These are phyloP conservation scores for Oxyura jamaicensis DNA, from an alignment of 2,113 vertebrate genomes.

Conservation along the genomic window DNA sequence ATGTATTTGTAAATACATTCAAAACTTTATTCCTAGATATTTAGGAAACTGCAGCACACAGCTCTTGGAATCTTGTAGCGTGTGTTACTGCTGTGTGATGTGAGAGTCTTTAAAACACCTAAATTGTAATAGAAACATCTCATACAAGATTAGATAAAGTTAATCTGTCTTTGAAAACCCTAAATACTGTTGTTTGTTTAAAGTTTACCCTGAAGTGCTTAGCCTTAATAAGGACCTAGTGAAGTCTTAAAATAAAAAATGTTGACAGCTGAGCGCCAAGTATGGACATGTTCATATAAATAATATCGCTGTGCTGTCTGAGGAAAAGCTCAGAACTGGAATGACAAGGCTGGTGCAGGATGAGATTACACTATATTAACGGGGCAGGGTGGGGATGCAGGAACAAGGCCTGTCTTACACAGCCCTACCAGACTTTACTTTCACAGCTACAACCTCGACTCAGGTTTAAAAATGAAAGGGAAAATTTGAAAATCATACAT, in stretches of 20 bases:
- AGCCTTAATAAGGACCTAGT: not conserved
- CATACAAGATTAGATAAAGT: slow-evolving; percentile 20
- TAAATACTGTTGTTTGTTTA: slow-evolving; percentile 1
- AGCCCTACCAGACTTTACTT: not conserved
- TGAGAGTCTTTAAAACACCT: not conserved
- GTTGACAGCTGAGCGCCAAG: slow-evolving; percentile 38
- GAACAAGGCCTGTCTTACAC: not conserved
- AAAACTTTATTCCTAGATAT: not conserved
- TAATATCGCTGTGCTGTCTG: not conserved
- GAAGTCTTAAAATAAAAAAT: slow-evolving; percentile 31
- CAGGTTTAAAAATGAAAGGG: not conserved
- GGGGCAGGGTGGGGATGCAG: slow-evolving; percentile 30
- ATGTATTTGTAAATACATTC: not conserved
- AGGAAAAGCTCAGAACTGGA: not conserved
- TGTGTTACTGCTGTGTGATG: not conserved
- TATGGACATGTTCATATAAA: slow-evolving; percentile 46
- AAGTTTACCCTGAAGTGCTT: not conserved
- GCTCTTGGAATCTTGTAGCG: not conserved
- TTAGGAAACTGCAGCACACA: not conserved
- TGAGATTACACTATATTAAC: slow-evolving; percentile 27
- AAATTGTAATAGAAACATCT: not conserved
- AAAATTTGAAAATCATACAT: not conserved
- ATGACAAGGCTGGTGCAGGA: not conserved
- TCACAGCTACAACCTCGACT: not conserved
- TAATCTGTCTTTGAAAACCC: not conserved